Evolutionary conservation across 2,797 vertebrate species (phyloP), one percentile per base, ranked within the genome.

Genomic region (Notolabrus celidotus): DNA sequence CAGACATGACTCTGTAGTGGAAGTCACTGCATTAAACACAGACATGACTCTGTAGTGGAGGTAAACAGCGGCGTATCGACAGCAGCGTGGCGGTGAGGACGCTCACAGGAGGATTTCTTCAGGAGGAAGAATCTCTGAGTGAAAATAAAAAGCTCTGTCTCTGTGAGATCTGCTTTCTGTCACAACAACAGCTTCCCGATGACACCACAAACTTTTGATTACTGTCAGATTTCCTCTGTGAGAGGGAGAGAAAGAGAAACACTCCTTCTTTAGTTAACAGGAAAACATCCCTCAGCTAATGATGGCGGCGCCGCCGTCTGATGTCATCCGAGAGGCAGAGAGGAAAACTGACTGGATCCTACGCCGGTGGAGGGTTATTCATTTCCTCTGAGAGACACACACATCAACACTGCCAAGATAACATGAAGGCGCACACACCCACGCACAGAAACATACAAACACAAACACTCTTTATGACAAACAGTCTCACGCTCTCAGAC

Each of bases 181-280:
- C 81, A 80, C 53, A 80, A 80, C 60, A 71, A 57, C 41, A 43
- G 63, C 63, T 41, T 74, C 49, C 54, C 65, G 54, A 64, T 45
- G 43, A 41, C 65, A 53, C 42, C 51, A 2, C 31, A 10, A 54
- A 60, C 55, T 67, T 71, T 50, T 74, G 47, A 52, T 43, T 55
- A 34, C 50, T 36, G 62, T 41, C 58, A 80, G 39, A 31, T 62
- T 65, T 10, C 42, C 4, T 67, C 46, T 56, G 11, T 56, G 11
- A 47, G 47, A 42, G 20, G 20, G 10, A 17, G 16, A 42, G 17
- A 27, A 20, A 42, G 16, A 50, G 27, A 57, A 58, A 54, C 15
- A 14, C 9, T 19, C 27, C 39, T 55, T 11, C 31, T 43, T 47
- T 5, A 16, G 58, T 31, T 23, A 34, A 66, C 39, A 66, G 57